A percentile compares a stretch with the other conserved stretches of the same genome.
phyloP scores from a whole-genome alignment of 2,113 vertebrate genomes.

The Oryzias javanicus region DNA sequence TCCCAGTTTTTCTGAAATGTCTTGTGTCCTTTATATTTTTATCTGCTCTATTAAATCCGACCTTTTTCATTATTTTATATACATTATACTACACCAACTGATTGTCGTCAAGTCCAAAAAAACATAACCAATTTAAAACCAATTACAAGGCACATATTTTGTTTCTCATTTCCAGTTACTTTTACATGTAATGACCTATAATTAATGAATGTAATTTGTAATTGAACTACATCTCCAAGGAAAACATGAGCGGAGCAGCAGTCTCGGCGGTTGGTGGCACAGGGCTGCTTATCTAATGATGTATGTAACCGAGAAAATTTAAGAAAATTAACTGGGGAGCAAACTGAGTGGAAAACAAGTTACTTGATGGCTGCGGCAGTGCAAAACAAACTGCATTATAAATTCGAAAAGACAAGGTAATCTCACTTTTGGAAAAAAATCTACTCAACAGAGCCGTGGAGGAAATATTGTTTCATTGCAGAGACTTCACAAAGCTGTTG shows the following conservation, averaged over 20 bases:
- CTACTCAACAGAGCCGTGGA: slow-evolving; percentile 11
- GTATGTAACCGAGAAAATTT: slow-evolving; percentile 5
- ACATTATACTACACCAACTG: neutral
- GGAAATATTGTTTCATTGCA: slow-evolving; percentile 5
- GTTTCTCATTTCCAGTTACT: slow-evolving; percentile 27
- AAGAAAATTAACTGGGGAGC: slow-evolving; percentile 12
- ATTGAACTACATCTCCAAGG: slow-evolving; percentile 32
- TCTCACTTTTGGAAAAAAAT: slow-evolving; percentile 23
- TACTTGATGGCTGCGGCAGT: slow-evolving; percentile 7
- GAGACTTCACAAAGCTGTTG: slow-evolving; percentile 13
- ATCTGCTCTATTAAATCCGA: neutral
- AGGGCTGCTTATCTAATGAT: slow-evolving; percentile 13
- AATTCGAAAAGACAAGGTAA: slow-evolving; percentile 34
- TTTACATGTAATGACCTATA: slow-evolving; percentile 18
- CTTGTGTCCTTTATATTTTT: no score
- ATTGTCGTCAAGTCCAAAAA: slow-evolving; percentile 4
- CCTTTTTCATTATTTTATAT: neutral
- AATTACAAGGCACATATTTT: slow-evolving; percentile 23
- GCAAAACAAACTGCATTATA: slow-evolving; percentile 7
- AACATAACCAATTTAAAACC: slow-evolving; percentile 37
- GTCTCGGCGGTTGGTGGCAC: slow-evolving; percentile 19
- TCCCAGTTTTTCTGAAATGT: no score
- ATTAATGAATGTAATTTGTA: slow-evolving; percentile 36
- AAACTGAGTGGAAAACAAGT: slow-evolving; percentile 12
- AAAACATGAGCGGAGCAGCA: slow-evolving; percentile 10